Evolutionary conservation across 2,113 vertebrate genomes (phyloP), one percentile per base, ranked within the genome.

Genomic region (Ptyas mucosa): DNA sequence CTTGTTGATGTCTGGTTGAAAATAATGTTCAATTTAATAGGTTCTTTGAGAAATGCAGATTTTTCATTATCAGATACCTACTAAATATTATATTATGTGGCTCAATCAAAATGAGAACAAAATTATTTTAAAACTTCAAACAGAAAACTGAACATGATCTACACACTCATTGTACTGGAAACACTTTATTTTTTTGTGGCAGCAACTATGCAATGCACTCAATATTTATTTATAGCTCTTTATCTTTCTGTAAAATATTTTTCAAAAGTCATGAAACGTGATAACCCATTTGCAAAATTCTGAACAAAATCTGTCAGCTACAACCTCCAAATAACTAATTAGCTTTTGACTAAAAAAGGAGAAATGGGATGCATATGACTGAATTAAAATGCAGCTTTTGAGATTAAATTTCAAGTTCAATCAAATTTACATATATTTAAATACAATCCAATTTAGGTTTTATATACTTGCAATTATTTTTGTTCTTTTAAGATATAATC

Each of bases 361-460:
- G 46, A 92, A 91, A 93, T 43, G 52, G n/a, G 34, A 88, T 91
- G 11, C 29, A 91, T 88, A 57, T 46, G 93, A 94, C 85, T 52
- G 34, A 95, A 88, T 94, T 93, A 91, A 96, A 95, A 93, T 75
- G 49, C 21, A 95, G 39, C 87, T 64, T 12, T 12, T 91, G 81
- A 57, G 86, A 94, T 75, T 95, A 88, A 88, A 94, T 96, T 95
- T 89, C n/a, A 89, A 64, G 9, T 91, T 89, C 85, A 58, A 46
- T 94, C 87, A 94, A 95, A 95, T 95, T 94, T 90, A 91, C 92
- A 46, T 89, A 81, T 21, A 81, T 90, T 96, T 94, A 95, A 95
- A 92, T 92, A 85, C 57, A 93, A 94, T 93, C 54, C 52, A 93
- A 26, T 95, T 93, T 96, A 92, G 81, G 8, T 90, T 87, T 95